These are phyloP conservation scores for Coelopa frigida DNA, from an alignment of 1,140 invertebrate genomes.

Conservation along the genomic window DNA sequence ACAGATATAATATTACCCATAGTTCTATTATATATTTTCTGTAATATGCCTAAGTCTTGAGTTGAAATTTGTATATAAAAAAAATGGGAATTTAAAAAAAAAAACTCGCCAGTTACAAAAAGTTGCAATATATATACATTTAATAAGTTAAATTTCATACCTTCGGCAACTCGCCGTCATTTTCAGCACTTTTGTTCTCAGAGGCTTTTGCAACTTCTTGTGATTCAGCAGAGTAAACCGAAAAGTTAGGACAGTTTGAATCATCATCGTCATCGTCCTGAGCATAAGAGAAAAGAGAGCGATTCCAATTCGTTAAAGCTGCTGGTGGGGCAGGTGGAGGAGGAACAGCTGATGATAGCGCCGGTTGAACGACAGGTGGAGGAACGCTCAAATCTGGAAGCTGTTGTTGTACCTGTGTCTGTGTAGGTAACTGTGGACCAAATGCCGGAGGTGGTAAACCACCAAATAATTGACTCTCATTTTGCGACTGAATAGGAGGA, in stretches of 20 bases:
- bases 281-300: conserved; percentile 25
- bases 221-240: conserved; percentile 71
- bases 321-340: conserved; percentile 35
- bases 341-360: conserved; percentile 15
- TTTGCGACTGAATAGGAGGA: conserved; percentile 2
- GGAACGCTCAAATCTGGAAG: conserved; percentile 15
- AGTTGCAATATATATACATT: conserved; percentile 3
- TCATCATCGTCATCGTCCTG: conserved; percentile 52
- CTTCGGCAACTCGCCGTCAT: conserved; percentile 21
- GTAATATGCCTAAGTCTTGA: no score
- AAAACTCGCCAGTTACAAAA: conserved; percentile 6
- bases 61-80: no score
- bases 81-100: no score
- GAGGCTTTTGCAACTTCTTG: conserved; percentile 62
- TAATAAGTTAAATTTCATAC: conserved; percentile 20
- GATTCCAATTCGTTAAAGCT: conserved; percentile 25
- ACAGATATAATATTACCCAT: no score
- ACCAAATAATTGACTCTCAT: conserved; percentile 12
- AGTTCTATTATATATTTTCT: no score
- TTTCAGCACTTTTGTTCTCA: conserved; percentile 28
- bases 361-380: background rate
- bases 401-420: no score
- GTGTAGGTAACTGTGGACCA: conserved; percentile 5
- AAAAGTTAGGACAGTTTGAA: conserved; percentile 74
- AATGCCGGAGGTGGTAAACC: conserved; percentile 17